Conservation (phyloP, 2,113 vertebrate species). For the Anser cygnoides region DNA sequence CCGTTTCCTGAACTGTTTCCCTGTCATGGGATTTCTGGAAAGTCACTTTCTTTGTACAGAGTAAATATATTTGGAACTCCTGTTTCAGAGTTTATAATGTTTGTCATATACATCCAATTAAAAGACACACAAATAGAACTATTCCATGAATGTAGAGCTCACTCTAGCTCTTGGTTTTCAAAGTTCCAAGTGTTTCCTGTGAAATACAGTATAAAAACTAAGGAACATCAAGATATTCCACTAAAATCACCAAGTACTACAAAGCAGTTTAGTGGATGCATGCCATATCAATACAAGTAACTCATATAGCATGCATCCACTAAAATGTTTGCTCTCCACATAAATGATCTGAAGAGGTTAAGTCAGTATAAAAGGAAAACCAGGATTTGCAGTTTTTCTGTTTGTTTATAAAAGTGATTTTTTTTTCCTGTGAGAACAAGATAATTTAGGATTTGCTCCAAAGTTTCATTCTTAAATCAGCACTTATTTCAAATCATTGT, state of each 20-base stretch:
- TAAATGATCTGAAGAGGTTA: not conserved
- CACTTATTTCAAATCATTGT: not conserved
- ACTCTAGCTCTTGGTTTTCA: not conserved
- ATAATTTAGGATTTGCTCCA: not conserved
- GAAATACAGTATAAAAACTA: not conserved
- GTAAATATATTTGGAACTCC: not conserved
- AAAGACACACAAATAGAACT: not conserved
- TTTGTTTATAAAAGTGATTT: not conserved
- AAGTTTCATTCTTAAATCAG: not conserved
- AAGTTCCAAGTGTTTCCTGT: not conserved
- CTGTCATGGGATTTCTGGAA: not conserved
- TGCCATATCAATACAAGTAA: not conserved
- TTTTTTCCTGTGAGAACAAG: not conserved
- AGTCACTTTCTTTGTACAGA: fast-evolving
- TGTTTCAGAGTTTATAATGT: not conserved
- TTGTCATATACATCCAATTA: not conserved
- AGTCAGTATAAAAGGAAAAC: not conserved
- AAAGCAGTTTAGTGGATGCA: not conserved
- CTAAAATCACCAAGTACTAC: not conserved
- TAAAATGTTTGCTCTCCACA: not conserved
- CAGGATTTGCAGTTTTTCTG: not conserved
- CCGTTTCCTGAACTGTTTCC: not conserved
- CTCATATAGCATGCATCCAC: not conserved
- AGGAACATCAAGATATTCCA: not conserved
- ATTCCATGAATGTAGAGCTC: not conserved